Conservation (phyloP, 2,797 vertebrate species). For the Paramormyrops hopkinsi region DNA sequence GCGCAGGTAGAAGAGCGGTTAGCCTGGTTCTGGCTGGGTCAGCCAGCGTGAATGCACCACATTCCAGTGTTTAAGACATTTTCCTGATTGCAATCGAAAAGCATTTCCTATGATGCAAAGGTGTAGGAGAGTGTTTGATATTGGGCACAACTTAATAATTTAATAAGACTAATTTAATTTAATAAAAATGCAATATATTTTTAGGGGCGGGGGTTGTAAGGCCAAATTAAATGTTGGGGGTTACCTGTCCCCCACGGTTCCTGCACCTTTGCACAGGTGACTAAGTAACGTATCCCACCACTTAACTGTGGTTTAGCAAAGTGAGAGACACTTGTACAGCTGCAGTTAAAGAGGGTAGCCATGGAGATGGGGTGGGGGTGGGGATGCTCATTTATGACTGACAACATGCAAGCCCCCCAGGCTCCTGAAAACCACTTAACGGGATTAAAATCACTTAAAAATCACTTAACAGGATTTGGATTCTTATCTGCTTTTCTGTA, state of each 20-base stretch:
- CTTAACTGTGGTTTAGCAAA: neutral
- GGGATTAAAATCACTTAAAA: neutral
- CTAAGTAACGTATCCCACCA: neutral
- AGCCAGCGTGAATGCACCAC: neutral
- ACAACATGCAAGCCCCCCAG: neutral
- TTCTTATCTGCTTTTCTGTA: neutral
- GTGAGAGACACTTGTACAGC: neutral
- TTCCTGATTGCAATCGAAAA: neutral
- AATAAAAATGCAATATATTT: neutral
- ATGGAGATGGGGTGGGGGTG: neutral
- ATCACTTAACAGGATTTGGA: slow-evolving; percentile 1
- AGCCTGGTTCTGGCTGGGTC: neutral
- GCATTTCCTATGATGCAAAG: neutral
- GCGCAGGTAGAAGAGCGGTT: neutral
- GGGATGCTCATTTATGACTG: neutral
- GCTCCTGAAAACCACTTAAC: neutral
- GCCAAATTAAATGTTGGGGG: neutral
- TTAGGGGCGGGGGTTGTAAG: neutral
- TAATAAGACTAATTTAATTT: neutral
- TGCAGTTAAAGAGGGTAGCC: neutral
- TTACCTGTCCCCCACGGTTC: neutral
- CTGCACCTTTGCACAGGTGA: neutral
- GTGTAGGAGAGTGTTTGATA: neutral
- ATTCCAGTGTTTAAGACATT: neutral
- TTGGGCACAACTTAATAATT: neutral